Base-by-base conservation (phyloP, 2,113 vertebrate genomes). In the Pelobates fuscus region DNA sequence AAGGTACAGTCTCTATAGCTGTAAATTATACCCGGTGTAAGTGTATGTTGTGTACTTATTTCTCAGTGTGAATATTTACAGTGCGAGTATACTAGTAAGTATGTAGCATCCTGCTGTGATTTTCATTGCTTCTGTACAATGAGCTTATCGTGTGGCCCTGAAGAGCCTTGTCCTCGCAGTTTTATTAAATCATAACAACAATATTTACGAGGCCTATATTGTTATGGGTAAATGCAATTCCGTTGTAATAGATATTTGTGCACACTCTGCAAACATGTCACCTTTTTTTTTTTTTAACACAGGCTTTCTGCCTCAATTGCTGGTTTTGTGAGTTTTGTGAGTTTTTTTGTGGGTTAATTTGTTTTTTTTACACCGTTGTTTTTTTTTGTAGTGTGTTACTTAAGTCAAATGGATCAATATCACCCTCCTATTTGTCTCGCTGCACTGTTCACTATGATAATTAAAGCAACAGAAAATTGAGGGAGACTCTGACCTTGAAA, bases 401-500 rank as follows among this genome's bases (percentile, higher is more conserved):
- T 32, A 49, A 71, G 49, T 71, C 58, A n/a, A 46, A 62, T 62
- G 37, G 27, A 71, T 61, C 41, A 23, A 71, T 71, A 17, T 24
- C 43, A 8, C 6, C 41, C 37, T 54, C 7, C 18, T 20, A 23
- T 17, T 15, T 14, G 23, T 46, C 24, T 46, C 46, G 30, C 70
- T 52, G 25, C 41, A 46, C 18, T 18, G n/a, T 46, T 44, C 59
- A 18, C 14, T 24, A 18, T 37, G 62, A 30, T 71, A 71, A 71
- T 62, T 49, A 71, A 71, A 49, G 41, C 58, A 20, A 62, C 37
- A 71, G 59, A 41, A 55, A 20, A 20, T 18, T 23, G 41, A 61
- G 37, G 14, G 44, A 44, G 70, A 30, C 70, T 62, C 27, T 49
- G 70, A 71, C 70, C 70, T 71, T 71, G 70, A 17, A 71, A 60